Conservation (phyloP, 2,888 invertebrate genomes). For the Leucoma salicis region DNA sequence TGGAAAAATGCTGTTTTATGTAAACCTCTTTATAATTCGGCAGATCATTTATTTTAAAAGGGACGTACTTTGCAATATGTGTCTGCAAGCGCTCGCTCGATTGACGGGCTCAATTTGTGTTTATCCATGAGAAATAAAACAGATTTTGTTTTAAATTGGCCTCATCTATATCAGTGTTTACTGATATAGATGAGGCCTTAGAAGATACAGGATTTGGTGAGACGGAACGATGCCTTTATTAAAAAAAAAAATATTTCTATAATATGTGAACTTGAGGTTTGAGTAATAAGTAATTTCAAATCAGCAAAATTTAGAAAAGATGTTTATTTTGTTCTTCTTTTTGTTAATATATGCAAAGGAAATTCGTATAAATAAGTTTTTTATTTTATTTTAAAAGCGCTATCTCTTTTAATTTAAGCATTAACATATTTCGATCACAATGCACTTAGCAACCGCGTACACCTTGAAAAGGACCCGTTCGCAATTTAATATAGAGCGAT, state of each 20-base stretch:
- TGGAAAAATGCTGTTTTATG: conserved; percentile 40
- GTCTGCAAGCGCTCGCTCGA: conserved; percentile 9
- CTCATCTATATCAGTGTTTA: no score
- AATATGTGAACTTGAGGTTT: no score
- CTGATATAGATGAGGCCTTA: no score
- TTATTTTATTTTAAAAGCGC: no score
- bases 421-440: conserved; percentile 18
- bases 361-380: no score
- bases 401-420: conserved; percentile 18
- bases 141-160: neutral
- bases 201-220: no score
- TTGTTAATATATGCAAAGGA: no score
- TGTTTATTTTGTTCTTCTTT: no score
- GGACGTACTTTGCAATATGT: conserved; percentile 2
- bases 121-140: conserved; percentile 5
- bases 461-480: conserved; percentile 54
- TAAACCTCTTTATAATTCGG: conserved; percentile 34
- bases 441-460: conserved; percentile 37
- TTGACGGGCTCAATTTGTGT: conserved; percentile 9
- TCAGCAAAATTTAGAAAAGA: no score
- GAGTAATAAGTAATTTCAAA: no score
- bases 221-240: no score
- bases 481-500: conserved; percentile 54
- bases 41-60: conserved; percentile 22
- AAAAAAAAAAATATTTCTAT: no score